These are phyloP conservation scores for Scaptomyza flava DNA, from an alignment of 2,888 invertebrate species.

Conservation along the genomic window DNA sequence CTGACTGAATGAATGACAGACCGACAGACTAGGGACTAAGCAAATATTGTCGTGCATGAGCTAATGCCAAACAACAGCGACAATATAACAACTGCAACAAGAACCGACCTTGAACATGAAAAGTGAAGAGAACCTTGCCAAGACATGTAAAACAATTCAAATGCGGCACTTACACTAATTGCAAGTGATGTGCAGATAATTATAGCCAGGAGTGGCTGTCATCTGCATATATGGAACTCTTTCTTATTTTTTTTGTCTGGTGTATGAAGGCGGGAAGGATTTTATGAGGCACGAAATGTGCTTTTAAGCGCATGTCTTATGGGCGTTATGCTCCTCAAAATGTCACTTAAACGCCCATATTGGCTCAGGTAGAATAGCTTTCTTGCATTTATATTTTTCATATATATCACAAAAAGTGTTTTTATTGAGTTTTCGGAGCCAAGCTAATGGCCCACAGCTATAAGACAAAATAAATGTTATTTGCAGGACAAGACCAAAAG, in stretches of 20 bases:
- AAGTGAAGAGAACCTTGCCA: constrained; percentile 63
- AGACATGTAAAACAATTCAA: constrained; percentile 66
- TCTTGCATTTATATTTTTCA: background rate
- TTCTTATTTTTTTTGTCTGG: background rate
- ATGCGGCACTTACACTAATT: constrained; percentile 77
- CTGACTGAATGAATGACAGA: constrained; percentile 15
- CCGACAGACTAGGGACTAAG: constrained; percentile 1
- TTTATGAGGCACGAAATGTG: constrained; percentile 1
- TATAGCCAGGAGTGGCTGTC: constrained; percentile 32
- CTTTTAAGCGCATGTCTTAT: constrained; percentile 7
- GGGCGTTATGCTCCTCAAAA: constrained; percentile 8
- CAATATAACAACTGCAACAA: constrained; percentile 21
- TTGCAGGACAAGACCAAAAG: background rate
- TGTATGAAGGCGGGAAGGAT: background rate
- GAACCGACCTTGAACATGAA: constrained; percentile 72
- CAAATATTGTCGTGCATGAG: constrained; percentile 29
- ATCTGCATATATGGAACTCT: constrained; percentile 30
- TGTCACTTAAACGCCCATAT: constrained; percentile 2
- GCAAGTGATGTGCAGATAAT: constrained; percentile 60
- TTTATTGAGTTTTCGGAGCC: constrained; percentile 7
- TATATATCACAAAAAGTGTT: background rate
- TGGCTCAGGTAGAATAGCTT: background rate
- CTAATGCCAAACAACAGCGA: constrained; percentile 36
- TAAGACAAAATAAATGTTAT: constrained; percentile 5
- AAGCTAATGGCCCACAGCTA: constrained; percentile 1